phyloP scores from a whole-genome alignment of 2,113 vertebrate species.

The Coryphaenoides rupestris region DNA sequence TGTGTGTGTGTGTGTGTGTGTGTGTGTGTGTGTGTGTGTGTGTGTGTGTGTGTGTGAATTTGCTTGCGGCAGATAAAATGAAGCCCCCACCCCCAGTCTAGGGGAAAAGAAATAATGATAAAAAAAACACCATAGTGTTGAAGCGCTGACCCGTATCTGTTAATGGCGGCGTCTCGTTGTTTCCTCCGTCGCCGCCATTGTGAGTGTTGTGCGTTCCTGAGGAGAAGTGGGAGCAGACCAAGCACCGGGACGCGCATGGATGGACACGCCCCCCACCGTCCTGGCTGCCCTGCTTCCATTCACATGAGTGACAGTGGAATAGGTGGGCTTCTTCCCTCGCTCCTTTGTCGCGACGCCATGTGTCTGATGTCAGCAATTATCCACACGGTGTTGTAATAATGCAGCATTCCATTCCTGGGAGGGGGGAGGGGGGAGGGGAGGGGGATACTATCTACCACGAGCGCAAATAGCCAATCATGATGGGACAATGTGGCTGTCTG shows the following conservation, averaged over 20 bases:
- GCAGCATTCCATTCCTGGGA: neutral
- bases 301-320: neutral
- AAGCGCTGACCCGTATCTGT: slow-evolving; percentile 54
- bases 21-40: neutral
- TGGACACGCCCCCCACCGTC: slow-evolving; percentile 26
- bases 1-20: neutral
- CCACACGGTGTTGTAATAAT: neutral
- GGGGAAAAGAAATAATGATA: neutral
- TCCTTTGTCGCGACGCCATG: slow-evolving; percentile 39
- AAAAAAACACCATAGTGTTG: slow-evolving; percentile 50
- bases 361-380: slow-evolving; percentile 36
- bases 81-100: slow-evolving; percentile 22
- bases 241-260: no score
- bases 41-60: neutral
- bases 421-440: no score
- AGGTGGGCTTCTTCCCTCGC: slow-evolving; percentile 9
- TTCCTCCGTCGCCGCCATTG: slow-evolving; percentile 38
- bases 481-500: neutral
- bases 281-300: slow-evolving; percentile 20
- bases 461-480: no score
- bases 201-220: slow-evolving; percentile 5
- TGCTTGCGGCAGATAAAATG: slow-evolving; percentile 47
- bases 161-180: slow-evolving; percentile 48
- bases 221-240: neutral
- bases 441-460: no score